Base-by-base conservation (phyloP, 2,113 vertebrate genomes). In the Sylvia atricapilla region DNA sequence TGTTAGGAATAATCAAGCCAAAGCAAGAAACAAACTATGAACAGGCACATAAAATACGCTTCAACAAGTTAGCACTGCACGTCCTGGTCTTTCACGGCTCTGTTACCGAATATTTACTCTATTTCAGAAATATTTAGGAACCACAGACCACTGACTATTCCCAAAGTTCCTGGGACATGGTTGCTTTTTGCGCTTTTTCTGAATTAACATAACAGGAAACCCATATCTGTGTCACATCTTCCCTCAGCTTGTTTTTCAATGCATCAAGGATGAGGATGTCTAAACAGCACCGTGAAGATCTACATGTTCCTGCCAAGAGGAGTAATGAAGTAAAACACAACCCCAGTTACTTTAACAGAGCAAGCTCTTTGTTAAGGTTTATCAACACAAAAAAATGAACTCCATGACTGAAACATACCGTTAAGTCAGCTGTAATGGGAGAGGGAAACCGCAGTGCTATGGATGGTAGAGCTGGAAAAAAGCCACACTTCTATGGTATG, bases 131-230 rank as follows among this genome's bases (percentile, higher is more conserved):
- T 78, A 93, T 15, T 75, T 52, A 46, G 55, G 44, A 87, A 90
- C 52, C 94, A 94, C 84, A 92, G 56, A 81, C 33, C 81, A 68
- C 78, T 72, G 59, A 62, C 60, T 93, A 49, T 62, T 93, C 76
- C 59, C 70, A 68, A 68, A 66, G 72, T 30, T 93, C 64, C 68
- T 56, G 39, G 47, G 84, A 95, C 50, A 67, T 4, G 30, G 62
- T 50, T 52, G 9, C 11, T 25, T 84, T 83, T 70, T 35, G 35
- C 24, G 10, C 4, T 35, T 62, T 39, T 52, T 30, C 39, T 58
- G 47, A 79, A 82, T 55, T n/a, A 92, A 49, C 64, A 6, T 41
- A 97, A 94, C 95, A 96, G 90, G 93, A 97, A 96, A 92, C 28
- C 35, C 76, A 1, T 75, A 77, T 39, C 1, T 4, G 69, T 2